These are phyloP conservation scores for Irena cyanogastra DNA, from an alignment of 2,113 vertebrate genomes.

Conservation along the genomic window DNA sequence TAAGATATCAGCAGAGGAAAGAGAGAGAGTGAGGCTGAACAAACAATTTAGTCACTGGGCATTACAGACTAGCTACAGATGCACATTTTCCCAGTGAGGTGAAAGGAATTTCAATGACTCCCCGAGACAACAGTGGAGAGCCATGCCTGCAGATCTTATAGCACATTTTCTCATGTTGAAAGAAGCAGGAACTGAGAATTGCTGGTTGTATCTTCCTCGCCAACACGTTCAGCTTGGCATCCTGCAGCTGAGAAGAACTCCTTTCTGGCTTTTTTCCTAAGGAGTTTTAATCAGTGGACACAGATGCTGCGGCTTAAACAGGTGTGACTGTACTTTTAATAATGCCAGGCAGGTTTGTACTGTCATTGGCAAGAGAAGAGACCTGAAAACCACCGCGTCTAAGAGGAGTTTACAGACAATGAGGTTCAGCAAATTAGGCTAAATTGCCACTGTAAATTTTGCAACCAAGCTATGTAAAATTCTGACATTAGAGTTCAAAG, in stretches of 20 bases:
- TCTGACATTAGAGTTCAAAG: not conserved
- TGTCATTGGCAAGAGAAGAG: not conserved
- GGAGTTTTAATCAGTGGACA: not conserved
- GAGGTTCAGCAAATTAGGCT: not conserved
- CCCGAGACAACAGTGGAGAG: not conserved
- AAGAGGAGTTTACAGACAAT: not conserved
- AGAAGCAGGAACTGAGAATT: not conserved
- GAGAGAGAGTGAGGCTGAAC: not conserved
- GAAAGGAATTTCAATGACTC: not conserved
- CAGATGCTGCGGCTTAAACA: not conserved
- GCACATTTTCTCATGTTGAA: not conserved
- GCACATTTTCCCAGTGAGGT: not conserved
- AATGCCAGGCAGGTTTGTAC: not conserved
- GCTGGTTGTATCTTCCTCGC: not conserved
- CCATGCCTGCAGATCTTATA: not conserved
- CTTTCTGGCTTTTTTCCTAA: not conserved
- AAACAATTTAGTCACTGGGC: not conserved
- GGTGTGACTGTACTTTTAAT: not conserved
- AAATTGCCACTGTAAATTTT: not conserved
- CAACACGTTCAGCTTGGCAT: not conserved
- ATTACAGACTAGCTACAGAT: not conserved
- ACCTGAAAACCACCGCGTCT: not conserved
- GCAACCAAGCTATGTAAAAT: not conserved
- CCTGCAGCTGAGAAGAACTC: not conserved
- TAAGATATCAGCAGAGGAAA: not conserved